phyloP scores from a whole-genome alignment of 35 echinoderm and acorn worm genomes.

The Holothuria glaberrima region DNA sequence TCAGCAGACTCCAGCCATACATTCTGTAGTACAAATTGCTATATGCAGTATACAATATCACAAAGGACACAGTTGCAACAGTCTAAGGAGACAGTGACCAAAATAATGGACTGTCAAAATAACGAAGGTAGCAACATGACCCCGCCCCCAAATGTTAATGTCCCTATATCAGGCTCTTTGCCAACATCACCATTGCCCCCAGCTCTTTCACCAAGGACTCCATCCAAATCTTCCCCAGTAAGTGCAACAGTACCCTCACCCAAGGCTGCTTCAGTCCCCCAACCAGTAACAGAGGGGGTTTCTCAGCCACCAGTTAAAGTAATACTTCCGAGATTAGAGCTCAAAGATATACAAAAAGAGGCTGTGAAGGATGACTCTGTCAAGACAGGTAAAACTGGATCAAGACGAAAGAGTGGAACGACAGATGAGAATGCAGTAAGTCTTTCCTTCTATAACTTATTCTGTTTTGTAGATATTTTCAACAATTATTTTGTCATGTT shows the following conservation, averaged over 20 bases:
- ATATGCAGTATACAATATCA: conserved; percentile 95
- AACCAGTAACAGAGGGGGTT: neutral
- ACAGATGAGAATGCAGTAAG: conserved; percentile 75
- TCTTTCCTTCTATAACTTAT: neutral
- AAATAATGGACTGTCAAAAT: conserved; percentile 35
- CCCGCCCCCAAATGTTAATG: conserved; percentile 43
- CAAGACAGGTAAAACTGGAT: conserved; percentile 29
- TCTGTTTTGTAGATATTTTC: too few species aligned
- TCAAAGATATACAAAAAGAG: conserved; percentile 14
- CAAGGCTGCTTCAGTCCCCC: neutral
- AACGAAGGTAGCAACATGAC: conserved; percentile 41
- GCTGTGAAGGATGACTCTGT: conserved; percentile 45
- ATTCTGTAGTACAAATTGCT: conserved; percentile 97
- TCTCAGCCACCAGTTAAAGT: conserved; percentile 49
- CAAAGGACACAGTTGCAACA: conserved; percentile 66
- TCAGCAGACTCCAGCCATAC: conserved; percentile 68
- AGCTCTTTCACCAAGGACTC: conserved; percentile 50
- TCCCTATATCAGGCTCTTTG: conserved; percentile 11
- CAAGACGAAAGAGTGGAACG: conserved; percentile 30
- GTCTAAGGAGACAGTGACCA: conserved; percentile 42
- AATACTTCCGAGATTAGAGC: conserved; percentile 24
- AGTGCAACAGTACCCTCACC: neutral
- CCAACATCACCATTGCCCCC: conserved; percentile 48
- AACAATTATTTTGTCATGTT: too few species aligned
- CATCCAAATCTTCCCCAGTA: conserved; percentile 23